Evolutionary conservation across 1,140 invertebrate genomes (phyloP).

Genomic region (Leucophenga varia): DNA sequence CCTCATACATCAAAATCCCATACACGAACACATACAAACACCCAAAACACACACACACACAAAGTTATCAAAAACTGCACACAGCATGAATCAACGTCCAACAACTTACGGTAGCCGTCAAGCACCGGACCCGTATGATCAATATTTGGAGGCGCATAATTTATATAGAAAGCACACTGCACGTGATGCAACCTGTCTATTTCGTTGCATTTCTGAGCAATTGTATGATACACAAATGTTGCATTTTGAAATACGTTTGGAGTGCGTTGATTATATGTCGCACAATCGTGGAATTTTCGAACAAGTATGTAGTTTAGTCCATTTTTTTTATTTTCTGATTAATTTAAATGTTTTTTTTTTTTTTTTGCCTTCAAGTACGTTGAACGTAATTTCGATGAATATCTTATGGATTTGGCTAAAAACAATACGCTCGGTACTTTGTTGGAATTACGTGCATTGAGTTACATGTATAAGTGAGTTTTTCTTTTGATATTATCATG

Average conservation of each 20-base stretch:
- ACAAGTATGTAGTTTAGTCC: conserved; percentile 50
- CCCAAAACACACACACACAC: too few relatives aligned
- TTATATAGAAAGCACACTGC: conserved; percentile 81
- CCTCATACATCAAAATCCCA: too few relatives aligned
- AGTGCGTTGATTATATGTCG: conserved; percentile 72
- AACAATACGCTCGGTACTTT: conserved; percentile 68
- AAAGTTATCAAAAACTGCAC: background rate
- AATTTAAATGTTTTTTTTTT: conserved; percentile 2
- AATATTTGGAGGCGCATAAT: conserved; percentile 74
- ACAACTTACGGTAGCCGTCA: conserved; percentile 52
- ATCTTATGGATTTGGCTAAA: conserved; percentile 69
- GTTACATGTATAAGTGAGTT: conserved; percentile 66
- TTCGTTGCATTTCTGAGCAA: conserved; percentile 82
- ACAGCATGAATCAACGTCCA: conserved; percentile 27
- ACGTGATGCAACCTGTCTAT: conserved; percentile 80
- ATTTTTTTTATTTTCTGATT: conserved; percentile 16
- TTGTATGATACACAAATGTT: conserved; percentile 77
- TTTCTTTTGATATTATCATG: conserved; percentile 2
- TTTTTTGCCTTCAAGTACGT: conserved; percentile 31
- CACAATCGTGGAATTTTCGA: conserved; percentile 60
- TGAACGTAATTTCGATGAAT: conserved; percentile 62
- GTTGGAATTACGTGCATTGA: conserved; percentile 71
- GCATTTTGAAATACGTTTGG: conserved; percentile 70
- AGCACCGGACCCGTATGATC: conserved; percentile 63
- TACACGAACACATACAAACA: too few relatives aligned